Conservation (phyloP, 2,113 vertebrate genomes). For the Nannobrachium achirus region DNA sequence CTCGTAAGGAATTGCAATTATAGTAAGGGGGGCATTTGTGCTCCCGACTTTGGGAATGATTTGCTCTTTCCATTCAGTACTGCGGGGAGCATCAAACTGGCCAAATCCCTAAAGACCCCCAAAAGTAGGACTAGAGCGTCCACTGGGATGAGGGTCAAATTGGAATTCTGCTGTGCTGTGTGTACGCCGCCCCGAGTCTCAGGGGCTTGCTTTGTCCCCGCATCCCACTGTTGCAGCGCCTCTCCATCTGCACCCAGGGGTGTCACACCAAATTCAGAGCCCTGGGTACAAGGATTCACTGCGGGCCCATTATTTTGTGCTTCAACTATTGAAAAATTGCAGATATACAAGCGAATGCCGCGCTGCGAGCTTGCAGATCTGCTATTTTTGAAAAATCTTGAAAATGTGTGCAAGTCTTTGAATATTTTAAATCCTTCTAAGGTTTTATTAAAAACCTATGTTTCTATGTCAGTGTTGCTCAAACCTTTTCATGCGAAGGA, state of each 20-base stretch:
- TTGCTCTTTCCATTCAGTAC: constrained; percentile 83
- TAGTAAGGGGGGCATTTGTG: constrained; percentile 77
- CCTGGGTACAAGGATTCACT: too few relatives aligned
- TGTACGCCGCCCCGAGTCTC: constrained; percentile 84
- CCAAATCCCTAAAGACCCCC: constrained; percentile 81
- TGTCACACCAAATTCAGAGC: too few relatives aligned
- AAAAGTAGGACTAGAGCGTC: constrained; percentile 83
- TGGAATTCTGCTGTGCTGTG: constrained; percentile 81
- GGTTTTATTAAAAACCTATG: too few relatives aligned
- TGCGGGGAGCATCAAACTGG: constrained; percentile 84
- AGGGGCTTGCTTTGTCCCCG: constrained; percentile 80
- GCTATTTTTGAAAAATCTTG: too few relatives aligned
- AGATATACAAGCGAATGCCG: too few relatives aligned
- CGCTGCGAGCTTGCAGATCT: too few relatives aligned
- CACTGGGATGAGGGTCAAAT: constrained; percentile 82
- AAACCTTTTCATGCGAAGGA: too few relatives aligned
- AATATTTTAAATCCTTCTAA: too few relatives aligned
- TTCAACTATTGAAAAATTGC: too few relatives aligned
- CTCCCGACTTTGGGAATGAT: constrained; percentile 86
- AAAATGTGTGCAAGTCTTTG: too few relatives aligned
- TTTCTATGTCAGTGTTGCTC: too few relatives aligned
- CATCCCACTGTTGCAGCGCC: constrained; percentile 1
- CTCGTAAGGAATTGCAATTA: constrained; percentile 80
- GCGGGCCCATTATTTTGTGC: too few relatives aligned
- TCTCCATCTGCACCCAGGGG: constrained; percentile 25